Evolutionary conservation across 2,113 vertebrate genomes (phyloP).

Genomic region (Pollimyrus isidori): DNA sequence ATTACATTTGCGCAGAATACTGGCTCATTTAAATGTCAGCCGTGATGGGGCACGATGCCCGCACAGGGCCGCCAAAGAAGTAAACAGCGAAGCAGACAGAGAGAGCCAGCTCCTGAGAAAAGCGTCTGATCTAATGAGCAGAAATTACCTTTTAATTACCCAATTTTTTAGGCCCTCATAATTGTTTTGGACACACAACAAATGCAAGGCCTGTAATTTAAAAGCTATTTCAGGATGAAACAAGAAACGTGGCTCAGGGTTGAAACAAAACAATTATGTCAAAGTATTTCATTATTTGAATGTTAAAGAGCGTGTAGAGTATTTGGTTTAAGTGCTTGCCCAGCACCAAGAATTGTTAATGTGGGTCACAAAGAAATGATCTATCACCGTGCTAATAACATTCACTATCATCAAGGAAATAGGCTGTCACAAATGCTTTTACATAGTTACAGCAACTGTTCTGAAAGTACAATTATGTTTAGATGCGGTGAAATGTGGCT

Average conservation of each 20-base stretch:
- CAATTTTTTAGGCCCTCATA: slow-evolving; percentile 75
- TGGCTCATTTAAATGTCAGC: slow-evolving; percentile 93
- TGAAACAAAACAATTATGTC: slow-evolving; percentile 63
- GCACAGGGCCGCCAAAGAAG: slow-evolving; percentile 59
- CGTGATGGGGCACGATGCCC: slow-evolving; percentile 69
- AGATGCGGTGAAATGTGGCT: not conserved
- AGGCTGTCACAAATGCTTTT: not conserved
- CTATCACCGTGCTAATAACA: slow-evolving; percentile 17
- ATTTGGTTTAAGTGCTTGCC: slow-evolving; percentile 25
- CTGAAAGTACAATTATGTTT: slow-evolving; percentile 8
- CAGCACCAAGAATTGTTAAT: slow-evolving; percentile 18
- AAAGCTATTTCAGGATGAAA: slow-evolving; percentile 58
- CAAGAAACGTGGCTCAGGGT: slow-evolving; percentile 13
- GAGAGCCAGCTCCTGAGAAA: slow-evolving; percentile 64
- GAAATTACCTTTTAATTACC: slow-evolving; percentile 83
- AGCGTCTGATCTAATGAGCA: slow-evolving; percentile 82
- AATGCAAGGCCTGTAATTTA: slow-evolving; percentile 70
- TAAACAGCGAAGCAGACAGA: slow-evolving; percentile 68
- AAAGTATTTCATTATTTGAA: slow-evolving; percentile 73
- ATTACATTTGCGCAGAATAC: slow-evolving; percentile 88
- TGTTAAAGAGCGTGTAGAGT: slow-evolving; percentile 61
- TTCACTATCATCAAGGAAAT: not conserved
- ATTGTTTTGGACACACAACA: slow-evolving; percentile 79
- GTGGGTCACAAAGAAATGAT: slow-evolving; percentile 20
- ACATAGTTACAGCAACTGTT: not conserved